These are phyloP conservation scores for Siderastrea siderea DNA, from an alignment of 92 coral and sea anemone genomes.

Conservation along the genomic window DNA sequence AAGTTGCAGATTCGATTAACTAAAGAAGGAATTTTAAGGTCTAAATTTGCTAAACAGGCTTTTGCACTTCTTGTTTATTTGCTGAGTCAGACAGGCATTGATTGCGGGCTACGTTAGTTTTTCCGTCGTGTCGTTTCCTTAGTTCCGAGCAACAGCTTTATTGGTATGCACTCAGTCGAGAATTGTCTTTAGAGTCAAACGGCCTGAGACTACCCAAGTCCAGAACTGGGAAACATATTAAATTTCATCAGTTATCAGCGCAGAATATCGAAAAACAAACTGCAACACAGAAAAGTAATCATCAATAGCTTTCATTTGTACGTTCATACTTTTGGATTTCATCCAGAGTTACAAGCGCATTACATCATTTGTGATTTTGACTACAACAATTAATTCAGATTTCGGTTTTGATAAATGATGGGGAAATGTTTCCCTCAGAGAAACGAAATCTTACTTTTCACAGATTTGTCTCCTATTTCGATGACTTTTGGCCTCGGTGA, in stretches of 20 bases:
- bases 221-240: background rate
- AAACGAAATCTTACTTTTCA: background rate
- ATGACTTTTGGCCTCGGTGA: slow-evolving; percentile 46
- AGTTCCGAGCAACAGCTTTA: slow-evolving; percentile 17
- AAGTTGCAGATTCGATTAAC: background rate
- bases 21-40: slow-evolving; percentile 5
- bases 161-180: slow-evolving; percentile 12
- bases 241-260: too few relatives aligned
- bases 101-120: background rate
- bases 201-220: background rate
- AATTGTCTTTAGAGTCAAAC: background rate
- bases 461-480: slow-evolving; percentile 1
- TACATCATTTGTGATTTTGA: too few relatives aligned
- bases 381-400: background rate
- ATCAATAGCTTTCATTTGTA: background rate
- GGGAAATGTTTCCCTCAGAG: background rate
- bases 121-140: slow-evolving; percentile 22
- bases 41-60: background rate
- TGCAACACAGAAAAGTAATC: background rate
- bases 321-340: background rate
- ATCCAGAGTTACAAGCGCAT: background rate
- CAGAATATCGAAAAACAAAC: background rate
- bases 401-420: background rate
- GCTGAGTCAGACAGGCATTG: background rate
- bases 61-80: background rate